Evolutionary conservation across 2,888 invertebrate genomes (phyloP).

Genomic region (Rosalia funebris): DNA sequence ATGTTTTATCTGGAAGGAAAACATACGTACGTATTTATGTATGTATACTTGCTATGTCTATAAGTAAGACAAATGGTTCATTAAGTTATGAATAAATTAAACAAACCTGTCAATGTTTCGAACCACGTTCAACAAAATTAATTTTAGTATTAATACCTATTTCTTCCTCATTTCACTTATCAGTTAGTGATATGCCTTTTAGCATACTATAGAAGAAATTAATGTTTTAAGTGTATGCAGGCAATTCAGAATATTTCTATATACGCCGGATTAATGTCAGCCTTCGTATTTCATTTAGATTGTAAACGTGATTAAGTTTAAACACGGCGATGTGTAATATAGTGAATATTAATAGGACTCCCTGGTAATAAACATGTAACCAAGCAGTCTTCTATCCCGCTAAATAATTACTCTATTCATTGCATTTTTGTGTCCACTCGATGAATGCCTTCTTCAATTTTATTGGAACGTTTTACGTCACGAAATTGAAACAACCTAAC

Average conservation of each 20-base stretch:
- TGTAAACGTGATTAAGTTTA: slow-evolving; percentile 38
- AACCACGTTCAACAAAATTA: not conserved
- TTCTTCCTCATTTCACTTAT: not conserved
- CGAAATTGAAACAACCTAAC: not conserved
- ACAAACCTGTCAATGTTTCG: not conserved
- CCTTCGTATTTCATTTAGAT: slow-evolving; percentile 41
- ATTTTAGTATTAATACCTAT: not conserved
- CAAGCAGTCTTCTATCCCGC: slow-evolving; percentile 20
- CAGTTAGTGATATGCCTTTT: not conserved
- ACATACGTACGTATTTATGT: no score
- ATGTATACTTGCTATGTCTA: no score
- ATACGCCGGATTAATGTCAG: not conserved
- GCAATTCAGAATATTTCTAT: slow-evolving; percentile 21
- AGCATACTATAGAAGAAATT: not conserved
- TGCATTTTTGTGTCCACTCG: slow-evolving; percentile 27
- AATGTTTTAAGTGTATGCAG: slow-evolving; percentile 8
- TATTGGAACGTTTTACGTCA: slow-evolving; percentile 3
- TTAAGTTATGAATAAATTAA: not conserved
- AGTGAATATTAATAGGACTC: slow-evolving; percentile 30
- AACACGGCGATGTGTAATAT: slow-evolving; percentile 21
- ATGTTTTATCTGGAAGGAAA: no score
- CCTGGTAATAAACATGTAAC: slow-evolving; percentile 32
- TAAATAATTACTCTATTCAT: slow-evolving; percentile 34
- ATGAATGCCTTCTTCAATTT: slow-evolving; percentile 27
- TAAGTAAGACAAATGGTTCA: no score